Evolutionary conservation across 2,113 vertebrate genomes (phyloP), one percentile per base, ranked within the genome.

Genomic region (Apodemus speciosus): DNA sequence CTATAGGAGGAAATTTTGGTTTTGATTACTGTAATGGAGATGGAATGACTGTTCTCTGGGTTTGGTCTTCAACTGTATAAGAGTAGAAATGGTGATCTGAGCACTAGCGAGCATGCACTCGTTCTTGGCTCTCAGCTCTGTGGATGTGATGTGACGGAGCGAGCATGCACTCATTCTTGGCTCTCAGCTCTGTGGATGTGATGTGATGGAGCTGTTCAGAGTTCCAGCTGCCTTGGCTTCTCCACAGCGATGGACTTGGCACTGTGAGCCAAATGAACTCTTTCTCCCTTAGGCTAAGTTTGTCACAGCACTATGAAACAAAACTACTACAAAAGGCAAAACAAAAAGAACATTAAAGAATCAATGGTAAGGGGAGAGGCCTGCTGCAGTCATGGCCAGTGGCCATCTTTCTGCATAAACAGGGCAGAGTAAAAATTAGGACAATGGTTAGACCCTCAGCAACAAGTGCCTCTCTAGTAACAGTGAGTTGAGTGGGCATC

Each of bases 331-430:
- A 49, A 46, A 66, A 84, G 58, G 40, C 9, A 32, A 46, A 62
- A 62, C 25, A 62, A 18, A 35, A 30, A 51, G 4, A 11, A 53
- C 53, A 56, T 62, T 38, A 75, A 81, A 10, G 32, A 83, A n/a
- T 2, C 90, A 51, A 2, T 66, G 66, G 10, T 38, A 90, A 88
- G 25, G 40, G 69, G 43, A 56, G 43, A 43, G 64, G 91, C 6
- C 40, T 38, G 15, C 21, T 43, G 35, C 32, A 88, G 23, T 46
- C n/a, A 75, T 80, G 32, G 53, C 84, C 15, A 51, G 53, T 35
- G 40, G n/a, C 38, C 21, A 75, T 43, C 64, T 90, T 94, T 56
- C 21, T 49, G 9, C 94, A 85, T 32, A 87, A 80, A 79, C 11
- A 80, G 25, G 13, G 79, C 35, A 58, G 73, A 32, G 18, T 84